Evolutionary conservation across 2,888 invertebrate species (phyloP), one percentile per base, ranked within the genome.

Genomic region (Agrochola litura): DNA sequence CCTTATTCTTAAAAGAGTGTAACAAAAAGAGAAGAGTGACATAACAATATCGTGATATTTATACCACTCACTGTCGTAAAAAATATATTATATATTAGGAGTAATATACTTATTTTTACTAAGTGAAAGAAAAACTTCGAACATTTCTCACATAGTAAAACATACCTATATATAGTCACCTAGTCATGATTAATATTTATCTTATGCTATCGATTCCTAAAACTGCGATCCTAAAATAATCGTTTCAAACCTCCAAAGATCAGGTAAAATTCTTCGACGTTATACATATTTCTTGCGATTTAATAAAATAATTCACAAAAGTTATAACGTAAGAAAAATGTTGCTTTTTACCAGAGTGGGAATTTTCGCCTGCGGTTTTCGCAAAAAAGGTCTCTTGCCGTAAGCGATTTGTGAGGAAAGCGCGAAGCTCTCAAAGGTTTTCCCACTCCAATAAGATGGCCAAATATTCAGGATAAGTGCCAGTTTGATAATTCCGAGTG

Each of bases 331-430:
- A 82, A 81, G 77, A 81, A 84, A 76, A 79, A 86, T 85, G 83
- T 86, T 89, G 87, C 85, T 86, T 86, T 89, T 88, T 89, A 86
- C 82, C 76, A 75, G 76, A 89, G 89, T 89, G 89, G 85, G 89
- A 91, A 91, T 89, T 89, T 90, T 87, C 85, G 77, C 84, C 84
- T 82, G 87, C 81, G 90, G 89, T 91, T 89, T 82, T 81, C 69
- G 87, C 82, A 86, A 91, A 92, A 91, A 91, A 89, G 91, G 89
- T 90, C 86, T 87, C 84, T 85, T 88, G 91, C 92, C 92, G 89
- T 88, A 89, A 93, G 93, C 92, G 90, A 90, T 93, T 91, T 88
- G 78, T 74, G 83, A 90, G 89, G 89, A 92, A 91, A 92, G 90
- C 87, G 90, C 88, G 83, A 91, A 90, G 83, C 88, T 84, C 82